Evolutionary conservation across 2,888 invertebrate species (phyloP), one percentile per base, ranked within the genome.

Genomic region (Drosophila siamana): DNA sequence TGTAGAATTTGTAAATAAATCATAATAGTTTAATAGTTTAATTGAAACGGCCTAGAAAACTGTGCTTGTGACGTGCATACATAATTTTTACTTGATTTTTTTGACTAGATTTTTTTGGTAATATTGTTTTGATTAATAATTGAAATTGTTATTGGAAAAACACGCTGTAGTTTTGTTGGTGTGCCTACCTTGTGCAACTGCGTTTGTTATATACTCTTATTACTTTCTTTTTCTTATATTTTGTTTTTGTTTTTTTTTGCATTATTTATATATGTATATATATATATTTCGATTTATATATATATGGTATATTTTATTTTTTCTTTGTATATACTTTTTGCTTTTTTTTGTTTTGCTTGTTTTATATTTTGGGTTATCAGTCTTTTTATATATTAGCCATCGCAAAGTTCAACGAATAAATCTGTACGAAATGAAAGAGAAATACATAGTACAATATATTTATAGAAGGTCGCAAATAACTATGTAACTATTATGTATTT

Each of bases 151-250:
- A 86, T 69, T 66, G 67, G 61, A 79, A 69, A 82, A 80, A 77
- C 71, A 80, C 78, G 72, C 83, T 84, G 83, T 87, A 87, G 86
- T 83, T 86, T 85, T 84, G 83, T 87, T 81, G 75, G 86, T 90
- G 87, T 86, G 89, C 91, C 91, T 90, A 90, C 90, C 90, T 90
- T 90, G 89, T 90, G 91, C 91, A 90, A 90, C 91, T 90, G 91
- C 90, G 87, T 88, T 82, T 80, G 80, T 84, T 86, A 78, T 86
- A 74, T 77, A 83, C 86, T 88, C 74, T 78, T 88, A 83, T 85
- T 80, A 69, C 67, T 78, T 80, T 82, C 64, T 56, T 67, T 76
- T 48, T 46, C 40, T 55, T 56, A 75, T 57, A 40, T 56, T 72
- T 78, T 74, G 70, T 69, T 64, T 70, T 46, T 68, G 44, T 38